A percentile compares a stretch with the other conserved stretches of the same genome.
Conservation (phyloP, 2,888 invertebrate species). For the Agrenia bidenticulata region DNA sequence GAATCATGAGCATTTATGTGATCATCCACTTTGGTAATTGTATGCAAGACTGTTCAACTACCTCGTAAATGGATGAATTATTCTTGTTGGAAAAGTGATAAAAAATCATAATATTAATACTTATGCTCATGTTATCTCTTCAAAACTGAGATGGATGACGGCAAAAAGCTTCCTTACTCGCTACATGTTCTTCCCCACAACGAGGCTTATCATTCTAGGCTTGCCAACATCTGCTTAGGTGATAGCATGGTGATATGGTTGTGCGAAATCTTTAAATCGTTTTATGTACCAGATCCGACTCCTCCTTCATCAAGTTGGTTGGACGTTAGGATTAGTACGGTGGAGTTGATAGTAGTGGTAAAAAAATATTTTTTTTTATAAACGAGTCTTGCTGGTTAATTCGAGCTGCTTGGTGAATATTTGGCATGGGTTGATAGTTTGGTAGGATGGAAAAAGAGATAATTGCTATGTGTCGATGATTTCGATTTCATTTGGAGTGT, state of each 20-base stretch:
- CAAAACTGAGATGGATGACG: not conserved
- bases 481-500: not conserved
- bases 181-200: not conserved
- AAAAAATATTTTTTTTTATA: not conserved
- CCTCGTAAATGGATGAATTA: slow-evolving; percentile 22
- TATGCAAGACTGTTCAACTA: slow-evolving; percentile 18
- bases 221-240: too few species aligned
- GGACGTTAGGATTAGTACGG: not conserved
- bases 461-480: slow-evolving; percentile 1
- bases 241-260: too few species aligned
- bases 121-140: not conserved
- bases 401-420: not conserved
- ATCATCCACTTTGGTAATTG: not conserved
- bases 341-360: not conserved
- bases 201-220: too few species aligned
- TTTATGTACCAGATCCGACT: not conserved
- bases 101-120: slow-evolving; percentile 9
- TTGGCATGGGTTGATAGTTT: slow-evolving; percentile 2
- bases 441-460: not conserved
- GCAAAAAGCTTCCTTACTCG: slow-evolving; percentile 7
- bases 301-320: not conserved
- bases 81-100: not conserved
- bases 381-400: not conserved
- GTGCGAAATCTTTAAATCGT: too few species aligned
- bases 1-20: slow-evolving; percentile 12